Conservation (phyloP, 2,888 invertebrate genomes). For the Callyntrura guangdongensis region DNA sequence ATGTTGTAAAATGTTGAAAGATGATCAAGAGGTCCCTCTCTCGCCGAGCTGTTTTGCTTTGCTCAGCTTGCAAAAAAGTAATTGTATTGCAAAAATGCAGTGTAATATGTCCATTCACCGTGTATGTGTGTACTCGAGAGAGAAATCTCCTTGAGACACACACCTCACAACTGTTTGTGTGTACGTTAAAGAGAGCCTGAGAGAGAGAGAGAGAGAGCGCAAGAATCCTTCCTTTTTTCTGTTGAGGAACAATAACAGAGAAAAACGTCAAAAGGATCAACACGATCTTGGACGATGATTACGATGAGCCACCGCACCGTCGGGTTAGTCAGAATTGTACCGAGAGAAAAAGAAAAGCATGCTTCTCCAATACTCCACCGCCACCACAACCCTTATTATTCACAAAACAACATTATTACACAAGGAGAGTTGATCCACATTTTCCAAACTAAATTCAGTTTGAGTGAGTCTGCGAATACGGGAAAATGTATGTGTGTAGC, state of each 20-base stretch:
- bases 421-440: slow-evolving; percentile 31
- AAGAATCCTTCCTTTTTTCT: slow-evolving; percentile 3
- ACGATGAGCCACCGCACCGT: slow-evolving; percentile 58
- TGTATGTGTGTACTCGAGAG: background rate
- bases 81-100: slow-evolving; percentile 50
- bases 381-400: slow-evolving; percentile 22
- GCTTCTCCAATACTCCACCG: background rate
- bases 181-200: too few species aligned
- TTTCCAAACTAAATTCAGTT: slow-evolving; percentile 26
- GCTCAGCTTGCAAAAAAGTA: slow-evolving; percentile 53
- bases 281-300: slow-evolving; percentile 53
- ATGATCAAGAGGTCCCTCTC: slow-evolving; percentile 6
- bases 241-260: slow-evolving; percentile 61
- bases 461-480: background rate
- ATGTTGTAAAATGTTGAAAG: background rate
- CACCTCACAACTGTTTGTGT: background rate
- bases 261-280: slow-evolving; percentile 54
- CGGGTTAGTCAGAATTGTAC: slow-evolving; percentile 69
- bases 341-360: slow-evolving; percentile 49
- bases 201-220: background rate
- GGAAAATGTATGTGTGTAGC: slow-evolving; percentile 8
- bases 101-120: slow-evolving; percentile 40
- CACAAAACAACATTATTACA: slow-evolving; percentile 40
- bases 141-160: slow-evolving; percentile 40
- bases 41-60: slow-evolving; percentile 2